A percentile compares a stretch with the other conserved stretches of the same genome.
Evolutionary conservation across 1,140 invertebrate species (phyloP).

Genomic region (Trypoxylus dichotomus): DNA sequence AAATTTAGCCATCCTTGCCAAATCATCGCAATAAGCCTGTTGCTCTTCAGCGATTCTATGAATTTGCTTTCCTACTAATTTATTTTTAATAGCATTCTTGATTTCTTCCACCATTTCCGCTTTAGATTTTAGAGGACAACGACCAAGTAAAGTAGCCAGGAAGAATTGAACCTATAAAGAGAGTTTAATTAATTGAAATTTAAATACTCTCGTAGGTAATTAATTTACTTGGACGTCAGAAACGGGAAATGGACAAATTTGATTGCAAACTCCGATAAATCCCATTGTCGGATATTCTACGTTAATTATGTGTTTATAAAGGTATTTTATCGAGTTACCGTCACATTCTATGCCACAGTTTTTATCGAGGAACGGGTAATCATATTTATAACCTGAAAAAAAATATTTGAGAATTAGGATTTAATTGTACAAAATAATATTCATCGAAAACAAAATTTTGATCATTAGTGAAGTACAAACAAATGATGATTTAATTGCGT

Average conservation of each 20-base stretch:
- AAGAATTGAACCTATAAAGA: slow-evolving; percentile 3
- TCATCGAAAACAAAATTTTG: not conserved
- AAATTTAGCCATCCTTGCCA: slow-evolving; percentile 41
- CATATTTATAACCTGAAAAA: slow-evolving; percentile 65
- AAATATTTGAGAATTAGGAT: not conserved
- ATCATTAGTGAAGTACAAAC: too few relatives aligned
- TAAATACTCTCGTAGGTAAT: not conserved
- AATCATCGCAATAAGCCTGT: slow-evolving; percentile 39
- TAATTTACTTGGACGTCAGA: slow-evolving; percentile 68
- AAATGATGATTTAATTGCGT: not conserved
- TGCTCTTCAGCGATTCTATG: slow-evolving; percentile 42
- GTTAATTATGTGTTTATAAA: slow-evolving; percentile 78
- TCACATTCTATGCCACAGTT: slow-evolving; percentile 62
- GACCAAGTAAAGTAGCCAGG: not conserved
- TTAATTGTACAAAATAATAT: not conserved
- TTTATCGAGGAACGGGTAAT: slow-evolving; percentile 67
- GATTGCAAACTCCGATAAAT: slow-evolving; percentile 69
- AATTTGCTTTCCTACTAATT: slow-evolving; percentile 30
- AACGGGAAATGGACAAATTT: slow-evolving; percentile 64
- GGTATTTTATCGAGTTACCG: slow-evolving; percentile 64
- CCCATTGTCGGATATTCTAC: slow-evolving; percentile 70
- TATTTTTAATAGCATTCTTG: slow-evolving; percentile 47
- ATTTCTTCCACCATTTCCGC: slow-evolving; percentile 58
- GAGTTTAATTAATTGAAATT: too few relatives aligned
- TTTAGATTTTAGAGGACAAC: slow-evolving; percentile 37